Conservation (phyloP, 2,113 vertebrate species). For the Myiozetetes cayanensis region DNA sequence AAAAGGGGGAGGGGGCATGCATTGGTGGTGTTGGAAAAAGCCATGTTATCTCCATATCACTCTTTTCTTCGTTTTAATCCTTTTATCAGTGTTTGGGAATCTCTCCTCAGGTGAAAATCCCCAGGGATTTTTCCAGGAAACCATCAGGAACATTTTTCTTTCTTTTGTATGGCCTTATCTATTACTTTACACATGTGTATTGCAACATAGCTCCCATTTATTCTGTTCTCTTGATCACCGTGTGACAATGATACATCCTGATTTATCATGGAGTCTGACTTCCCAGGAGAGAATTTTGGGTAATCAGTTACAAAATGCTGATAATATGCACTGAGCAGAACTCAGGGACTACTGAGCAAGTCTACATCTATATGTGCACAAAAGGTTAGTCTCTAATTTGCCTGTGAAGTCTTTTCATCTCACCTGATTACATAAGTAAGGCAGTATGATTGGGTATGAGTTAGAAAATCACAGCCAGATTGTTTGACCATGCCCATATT, state of each 20-base stretch:
- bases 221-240: background rate
- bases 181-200: background rate
- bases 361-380: too few species aligned
- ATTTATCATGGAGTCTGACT: background rate
- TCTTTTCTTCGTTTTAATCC: too few species aligned
- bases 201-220: background rate
- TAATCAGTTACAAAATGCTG: background rate
- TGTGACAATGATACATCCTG: background rate
- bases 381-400: background rate
- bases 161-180: too few species aligned
- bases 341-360: background rate
- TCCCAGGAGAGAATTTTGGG: background rate
- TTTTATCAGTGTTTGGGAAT: too few species aligned
- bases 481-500: background rate
- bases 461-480: background rate
- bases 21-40: too few species aligned
- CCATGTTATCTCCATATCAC: too few species aligned
- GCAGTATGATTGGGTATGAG: background rate
- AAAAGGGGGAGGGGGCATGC: too few species aligned
- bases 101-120: too few species aligned
- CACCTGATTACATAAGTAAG: background rate
- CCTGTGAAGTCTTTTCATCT: background rate
- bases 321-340: accelerated
- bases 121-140: too few species aligned
- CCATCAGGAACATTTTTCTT: too few species aligned